phyloP scores from a whole-genome alignment of 2,113 vertebrate genomes.

The Lathamus discolor region DNA sequence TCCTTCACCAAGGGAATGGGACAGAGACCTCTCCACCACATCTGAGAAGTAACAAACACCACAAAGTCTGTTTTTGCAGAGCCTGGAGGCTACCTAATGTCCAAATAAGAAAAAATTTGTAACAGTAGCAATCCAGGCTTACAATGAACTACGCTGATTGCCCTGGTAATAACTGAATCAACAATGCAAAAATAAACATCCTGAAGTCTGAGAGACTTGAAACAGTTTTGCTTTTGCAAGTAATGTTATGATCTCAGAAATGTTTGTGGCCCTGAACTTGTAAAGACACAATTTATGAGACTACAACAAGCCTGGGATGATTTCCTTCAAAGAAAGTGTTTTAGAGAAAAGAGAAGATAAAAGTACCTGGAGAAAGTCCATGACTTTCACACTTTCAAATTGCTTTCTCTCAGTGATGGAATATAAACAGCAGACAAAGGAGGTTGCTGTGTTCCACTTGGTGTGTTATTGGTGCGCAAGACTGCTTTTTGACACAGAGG shows the following conservation, averaged over 20 bases:
- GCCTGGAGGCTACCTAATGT: rapidly evolving
- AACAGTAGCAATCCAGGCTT: neutral
- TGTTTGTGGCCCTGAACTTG: neutral
- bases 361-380: neutral
- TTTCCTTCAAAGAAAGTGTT: neutral
- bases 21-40: neutral
- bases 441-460: neutral
- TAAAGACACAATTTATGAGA: neutral
- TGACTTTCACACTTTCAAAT: neutral
- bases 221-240: neutral
- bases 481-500: neutral
- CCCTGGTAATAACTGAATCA: neutral
- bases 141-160: neutral
- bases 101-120: neutral
- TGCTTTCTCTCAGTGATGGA: neutral
- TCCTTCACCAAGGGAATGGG: neutral
- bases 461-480: neutral
- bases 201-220: neutral
- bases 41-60: neutral
- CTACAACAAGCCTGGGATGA: neutral
- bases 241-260: neutral
- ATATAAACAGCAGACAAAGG: neutral
- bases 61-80: neutral
- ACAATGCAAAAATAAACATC: neutral
- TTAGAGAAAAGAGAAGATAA: neutral